Evolutionary conservation across 2,888 invertebrate species (phyloP).

Genomic region (Erannis defoliaria): DNA sequence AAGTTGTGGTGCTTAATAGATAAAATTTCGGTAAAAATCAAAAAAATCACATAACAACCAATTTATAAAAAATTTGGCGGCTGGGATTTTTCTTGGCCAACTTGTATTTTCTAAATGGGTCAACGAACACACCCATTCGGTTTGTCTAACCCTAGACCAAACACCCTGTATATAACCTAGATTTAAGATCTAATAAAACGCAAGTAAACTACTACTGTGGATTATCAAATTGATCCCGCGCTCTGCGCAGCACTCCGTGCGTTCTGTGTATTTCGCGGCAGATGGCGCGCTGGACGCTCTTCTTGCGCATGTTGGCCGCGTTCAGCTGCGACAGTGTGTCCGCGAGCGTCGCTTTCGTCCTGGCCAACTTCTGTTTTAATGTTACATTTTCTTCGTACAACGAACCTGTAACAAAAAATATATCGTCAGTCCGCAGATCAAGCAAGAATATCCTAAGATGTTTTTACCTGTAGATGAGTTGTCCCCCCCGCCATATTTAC

Average conservation of each 20-base stretch:
- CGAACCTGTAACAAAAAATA: constrained; percentile 66
- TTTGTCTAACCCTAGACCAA: no score
- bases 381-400: constrained; percentile 89
- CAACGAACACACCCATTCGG: no score
- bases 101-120: no score
- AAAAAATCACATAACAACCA: no score
- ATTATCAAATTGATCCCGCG: constrained; percentile 90
- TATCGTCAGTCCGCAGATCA: not conserved
- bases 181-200: no score
- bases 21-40: no score
- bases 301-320: constrained; percentile 92
- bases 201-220: constrained; percentile 46
- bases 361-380: constrained; percentile 89
- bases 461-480: no score
- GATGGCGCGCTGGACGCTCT: constrained; percentile 93
- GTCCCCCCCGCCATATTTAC: no score
- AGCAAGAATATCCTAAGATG: no score
- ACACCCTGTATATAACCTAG: not conserved
- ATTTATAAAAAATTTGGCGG: no score
- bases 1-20: no score
- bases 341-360: constrained; percentile 91
- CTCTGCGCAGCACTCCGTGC: constrained; percentile 91
- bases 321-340: constrained; percentile 92
- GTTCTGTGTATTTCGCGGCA: constrained; percentile 93
- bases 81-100: no score